phyloP scores from a whole-genome alignment of 1,140 invertebrate species.

The Nasonia vitripennis region DNA sequence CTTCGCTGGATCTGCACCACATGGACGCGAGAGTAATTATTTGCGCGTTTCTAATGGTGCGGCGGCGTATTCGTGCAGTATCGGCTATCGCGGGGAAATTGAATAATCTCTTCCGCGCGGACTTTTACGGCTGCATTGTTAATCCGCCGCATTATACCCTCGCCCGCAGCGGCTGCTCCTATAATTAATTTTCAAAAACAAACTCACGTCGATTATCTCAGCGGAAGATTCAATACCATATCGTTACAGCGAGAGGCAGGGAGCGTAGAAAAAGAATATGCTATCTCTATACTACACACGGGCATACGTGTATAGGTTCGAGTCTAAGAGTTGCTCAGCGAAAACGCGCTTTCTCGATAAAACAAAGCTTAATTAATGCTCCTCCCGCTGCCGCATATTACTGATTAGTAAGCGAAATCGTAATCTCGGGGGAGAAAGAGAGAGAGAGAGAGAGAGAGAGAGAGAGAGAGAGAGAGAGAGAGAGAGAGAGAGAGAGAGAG shows the following conservation, averaged over 20 bases:
- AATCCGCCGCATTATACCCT: neutral
- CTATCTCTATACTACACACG: no score
- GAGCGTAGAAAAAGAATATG: neutral
- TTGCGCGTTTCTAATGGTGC: neutral
- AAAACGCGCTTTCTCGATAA: neutral
- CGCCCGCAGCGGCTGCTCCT: neutral
- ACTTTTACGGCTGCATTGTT: neutral
- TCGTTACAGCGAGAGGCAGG: neutral
- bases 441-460: neutral
- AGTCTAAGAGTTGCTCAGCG: neutral
- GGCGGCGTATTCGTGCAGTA: neutral
- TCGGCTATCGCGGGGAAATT: neutral
- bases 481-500: neutral
- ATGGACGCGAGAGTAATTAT: no score
- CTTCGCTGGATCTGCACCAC: no score
- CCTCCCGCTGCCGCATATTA: slow-evolving; percentile 7
- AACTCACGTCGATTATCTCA: neutral
- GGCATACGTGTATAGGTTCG: no score
- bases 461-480: neutral
- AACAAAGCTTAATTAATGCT: slow-evolving; percentile 39
- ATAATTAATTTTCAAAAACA: neutral
- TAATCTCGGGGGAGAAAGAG: neutral
- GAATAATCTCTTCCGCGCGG: neutral
- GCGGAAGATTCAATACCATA: neutral
- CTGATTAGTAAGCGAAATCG: slow-evolving; percentile 44